Evolutionary conservation across 2,888 invertebrate genomes (phyloP), one percentile per base, ranked within the genome.

Genomic region (Pegoplata infirma): DNA sequence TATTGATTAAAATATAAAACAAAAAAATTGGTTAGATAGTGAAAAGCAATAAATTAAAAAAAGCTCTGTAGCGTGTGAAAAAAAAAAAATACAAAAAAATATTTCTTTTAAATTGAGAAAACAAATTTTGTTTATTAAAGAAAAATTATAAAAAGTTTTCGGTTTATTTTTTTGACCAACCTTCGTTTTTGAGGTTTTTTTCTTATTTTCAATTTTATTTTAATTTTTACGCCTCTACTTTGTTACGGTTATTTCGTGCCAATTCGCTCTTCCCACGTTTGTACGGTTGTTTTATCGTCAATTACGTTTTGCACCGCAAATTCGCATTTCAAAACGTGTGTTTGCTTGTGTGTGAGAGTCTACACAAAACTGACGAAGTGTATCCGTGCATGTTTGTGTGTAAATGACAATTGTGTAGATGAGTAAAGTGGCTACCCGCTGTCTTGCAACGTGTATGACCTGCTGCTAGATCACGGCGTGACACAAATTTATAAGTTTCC

Each of bases 181-280:
- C 51, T 74, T 74, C 63, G 36, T 25, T 7, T 68, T 74, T 49
- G 58, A 77, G 63, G 36, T 68, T 61, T 68, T 72, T 74, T 47
- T 59, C 51, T 58, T 71, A 71, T 64, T 49, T 63, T 47, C 46
- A 46, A 44, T 59, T 44, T 14, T 64, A 10, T 40, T 67, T 61
- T 63, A 55, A 68, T 75, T 71, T 76, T 80, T 76, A 76, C 80
- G 80, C 76, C 73, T 80, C 76, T 76, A 64, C 80, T 80, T 80
- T 80, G 76, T 66, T 76, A 66, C 68, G 55, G 73, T 64, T 61
- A 32, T 80, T 80, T 76, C 64, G 76, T 76, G 68, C 51, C 51
- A 58, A 76, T 79, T 79, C 49, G 56, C 79, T 79, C 74, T 79
- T 71, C 67, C 79, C 75, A 76, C 76, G 61, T 79, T 75, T 63